Percentiles rank a stretch among this genome's conserved stretches.
phyloP scores from a whole-genome alignment of 2,113 vertebrate species.

The Chiloscyllium plagiosum region DNA sequence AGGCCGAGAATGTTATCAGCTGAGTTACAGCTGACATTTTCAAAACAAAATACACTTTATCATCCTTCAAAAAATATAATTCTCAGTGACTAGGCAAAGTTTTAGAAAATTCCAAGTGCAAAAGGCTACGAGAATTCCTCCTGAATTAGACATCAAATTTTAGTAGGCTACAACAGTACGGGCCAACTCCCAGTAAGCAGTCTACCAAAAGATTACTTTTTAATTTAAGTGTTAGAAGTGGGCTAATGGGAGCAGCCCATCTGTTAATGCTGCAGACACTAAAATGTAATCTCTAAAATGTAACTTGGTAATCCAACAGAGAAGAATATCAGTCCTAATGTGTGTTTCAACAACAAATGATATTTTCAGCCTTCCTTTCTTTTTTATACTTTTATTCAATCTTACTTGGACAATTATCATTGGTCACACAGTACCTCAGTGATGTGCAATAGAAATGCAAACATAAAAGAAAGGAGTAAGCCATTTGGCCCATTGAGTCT shows the following conservation, averaged over 20 bases:
- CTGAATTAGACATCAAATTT: neutral
- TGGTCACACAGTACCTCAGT: neutral
- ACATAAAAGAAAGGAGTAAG: too few species aligned
- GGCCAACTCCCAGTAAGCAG: neutral
- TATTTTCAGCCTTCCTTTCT: neutral
- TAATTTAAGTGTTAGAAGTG: neutral
- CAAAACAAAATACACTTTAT: neutral
- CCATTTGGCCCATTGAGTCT: too few species aligned
- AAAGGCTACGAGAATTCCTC: neutral
- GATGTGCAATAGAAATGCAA: neutral
- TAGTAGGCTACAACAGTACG: neutral
- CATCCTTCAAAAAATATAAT: neutral
- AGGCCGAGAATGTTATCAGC: neutral
- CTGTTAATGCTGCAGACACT: neutral
- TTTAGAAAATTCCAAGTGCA: neutral
- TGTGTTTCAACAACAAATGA: neutral
- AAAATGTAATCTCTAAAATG: neutral
- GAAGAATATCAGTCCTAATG: neutral
- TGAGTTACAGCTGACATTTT: neutral
- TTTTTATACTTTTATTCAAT: neutral
- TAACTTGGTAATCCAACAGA: neutral
- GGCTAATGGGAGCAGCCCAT: neutral
- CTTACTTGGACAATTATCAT: neutral
- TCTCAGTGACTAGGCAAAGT: neutral
- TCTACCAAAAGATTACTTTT: neutral